phyloP scores from a whole-genome alignment of 1,140 invertebrate genomes.

The Zeugodacus cucurbitae region DNA sequence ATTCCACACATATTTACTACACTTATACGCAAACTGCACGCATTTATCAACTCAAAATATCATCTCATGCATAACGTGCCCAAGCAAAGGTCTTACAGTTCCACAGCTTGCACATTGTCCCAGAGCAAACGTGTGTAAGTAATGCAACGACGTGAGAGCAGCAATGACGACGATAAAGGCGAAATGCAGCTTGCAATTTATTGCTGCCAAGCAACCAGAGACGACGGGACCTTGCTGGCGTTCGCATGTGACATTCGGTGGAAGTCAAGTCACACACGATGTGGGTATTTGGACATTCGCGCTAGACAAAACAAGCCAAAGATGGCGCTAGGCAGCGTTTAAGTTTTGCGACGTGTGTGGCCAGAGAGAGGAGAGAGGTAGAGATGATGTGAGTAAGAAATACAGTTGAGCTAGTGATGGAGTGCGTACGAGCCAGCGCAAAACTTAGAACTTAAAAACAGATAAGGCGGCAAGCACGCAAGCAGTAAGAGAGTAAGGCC shows the following conservation, averaged over 20 bases:
- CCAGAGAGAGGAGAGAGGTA: too few species aligned
- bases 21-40: background rate
- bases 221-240: background rate
- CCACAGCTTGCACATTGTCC: conserved; percentile 14
- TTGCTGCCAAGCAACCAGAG: background rate
- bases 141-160: background rate
- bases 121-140: background rate
- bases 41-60: conserved; percentile 11
- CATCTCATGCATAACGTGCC: background rate
- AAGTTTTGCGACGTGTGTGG: background rate
- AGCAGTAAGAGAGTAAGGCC: background rate
- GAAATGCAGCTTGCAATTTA: conserved; percentile 11
- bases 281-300: background rate
- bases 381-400: background rate
- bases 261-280: background rate
- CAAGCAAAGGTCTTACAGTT: background rate
- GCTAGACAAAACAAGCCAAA: background rate
- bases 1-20: conserved; percentile 1
- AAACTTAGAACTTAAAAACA: background rate
- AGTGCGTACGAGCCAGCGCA: background rate
- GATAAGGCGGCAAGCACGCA: background rate
- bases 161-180: background rate
- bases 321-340: background rate
- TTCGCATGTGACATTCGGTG: background rate
- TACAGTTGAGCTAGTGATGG: background rate